Conservation (phyloP, 2,113 vertebrate genomes). For the Zosterops hypoxanthus region DNA sequence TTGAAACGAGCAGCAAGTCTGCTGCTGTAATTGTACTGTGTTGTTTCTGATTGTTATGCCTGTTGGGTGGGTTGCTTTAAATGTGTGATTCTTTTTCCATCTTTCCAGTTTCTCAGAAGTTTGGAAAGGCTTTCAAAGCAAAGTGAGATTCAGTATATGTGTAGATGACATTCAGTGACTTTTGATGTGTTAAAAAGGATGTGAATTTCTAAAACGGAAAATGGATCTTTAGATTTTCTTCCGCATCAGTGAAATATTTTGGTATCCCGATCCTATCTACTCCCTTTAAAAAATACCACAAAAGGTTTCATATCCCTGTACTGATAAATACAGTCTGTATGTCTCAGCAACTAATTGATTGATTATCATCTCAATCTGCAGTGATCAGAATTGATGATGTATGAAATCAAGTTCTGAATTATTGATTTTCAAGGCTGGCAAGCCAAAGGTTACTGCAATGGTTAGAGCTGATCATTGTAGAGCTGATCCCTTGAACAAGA, state of each 20-base stretch:
- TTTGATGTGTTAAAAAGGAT: not conserved
- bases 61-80: not conserved
- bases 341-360: not conserved
- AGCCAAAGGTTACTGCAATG: not conserved
- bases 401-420: not conserved
- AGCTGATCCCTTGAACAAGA: not conserved
- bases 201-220: not conserved
- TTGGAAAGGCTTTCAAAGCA: not conserved
- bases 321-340: not conserved
- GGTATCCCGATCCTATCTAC: not conserved
- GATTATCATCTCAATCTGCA: not conserved
- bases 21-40: not conserved
- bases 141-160: not conserved
- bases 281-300: not conserved
- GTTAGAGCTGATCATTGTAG: not conserved
- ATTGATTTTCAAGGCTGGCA: not conserved
- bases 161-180: not conserved
- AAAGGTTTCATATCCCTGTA: not conserved
- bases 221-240: not conserved
- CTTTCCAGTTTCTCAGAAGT: not conserved
- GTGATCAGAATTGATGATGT: not conserved
- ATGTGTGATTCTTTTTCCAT: not conserved
- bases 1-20: not conserved
- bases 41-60: not conserved
- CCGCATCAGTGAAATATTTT: not conserved